Base-by-base conservation (phyloP, 2,113 vertebrate genomes). In the Oreochromis niloticus region DNA sequence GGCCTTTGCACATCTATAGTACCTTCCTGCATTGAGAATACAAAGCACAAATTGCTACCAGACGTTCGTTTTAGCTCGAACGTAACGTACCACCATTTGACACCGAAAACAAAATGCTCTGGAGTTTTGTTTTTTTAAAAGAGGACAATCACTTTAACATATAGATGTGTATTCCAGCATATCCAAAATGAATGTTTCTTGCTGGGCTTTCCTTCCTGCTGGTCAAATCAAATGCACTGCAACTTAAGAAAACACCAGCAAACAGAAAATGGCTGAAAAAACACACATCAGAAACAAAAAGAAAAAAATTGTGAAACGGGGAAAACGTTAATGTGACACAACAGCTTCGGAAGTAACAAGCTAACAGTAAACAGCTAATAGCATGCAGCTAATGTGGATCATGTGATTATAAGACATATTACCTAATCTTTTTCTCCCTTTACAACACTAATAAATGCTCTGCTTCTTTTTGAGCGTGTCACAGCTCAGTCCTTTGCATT, bases 391-490 rank as follows among this genome's bases (percentile, higher is more conserved):
- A 39, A 66, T 66, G 22, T 66, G 61, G 22, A 3, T 66, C 61
- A 39, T 39, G 4, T 7, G 61, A 0, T 66, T 66, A n/a, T 66
- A 39, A 39, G 61, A 39, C 61, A n/a, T 5, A 39, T 22, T 22
- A 39, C 61, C 61, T 39, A 66, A 66, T 0, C 0, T 0, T 1
- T 39, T 66, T n/a, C 34, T 39, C 7, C 10, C 10, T 66, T 66
- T 66, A 66, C 34, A 66, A 39, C 1, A 39, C 0, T n/a, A 66
- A 66, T 39, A 39, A 39, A 66, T n/a, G 19, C 61, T 66, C 4
- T 66, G 34, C 61, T 66, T 66, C 61, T 39, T 66, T 66, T 13
- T 36, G 34, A 36, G 34, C 34, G 34, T 36, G 34, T 9, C 36
- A 39, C 36, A 39, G 2, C 9, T 8, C 36, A 36, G 36, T 39